Base-by-base conservation (phyloP, 1,140 invertebrate species). In the Sminthurides bifidus region DNA sequence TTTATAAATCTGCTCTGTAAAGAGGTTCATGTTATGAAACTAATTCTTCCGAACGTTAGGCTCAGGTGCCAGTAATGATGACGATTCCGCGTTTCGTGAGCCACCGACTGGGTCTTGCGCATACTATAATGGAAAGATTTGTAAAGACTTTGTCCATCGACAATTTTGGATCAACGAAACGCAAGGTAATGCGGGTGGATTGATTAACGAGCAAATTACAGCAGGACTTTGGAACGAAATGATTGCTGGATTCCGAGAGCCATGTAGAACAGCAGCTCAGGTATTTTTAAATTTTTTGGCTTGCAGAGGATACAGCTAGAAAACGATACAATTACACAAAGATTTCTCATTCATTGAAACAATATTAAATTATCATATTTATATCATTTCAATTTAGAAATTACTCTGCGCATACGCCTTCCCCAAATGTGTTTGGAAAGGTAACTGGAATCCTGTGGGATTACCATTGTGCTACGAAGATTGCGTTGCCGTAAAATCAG, bases 371-470 rank as follows among this genome's bases (percentile, higher is more conserved):
- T 30, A 21, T 19, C 17, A 51, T 23, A 27, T 27, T 17, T 21
- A 48, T 29, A 30, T 49, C 40, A 12, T 12, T 57, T 38, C 5
- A 24, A 33, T 70, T 8, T 61, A 83, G 79, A 85, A 84, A 79
- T 75, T 94, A 66, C 73, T 95, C 14, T 95, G 92, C 71, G 77
- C 84, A 45, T 92, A 90, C 74, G 89, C 89, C 14, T 94, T 93
- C 74, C 91, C 91, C 3, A 80, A 85, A 67, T 95, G 92, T 68
- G 73, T 79, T 37, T 68, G 81, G 63, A 76, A 77, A 61, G 76
- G 78, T 52, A 73, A 70, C 14, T 63, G 70, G 15, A 45, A 61
- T 40, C 65, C 76, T 40, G 65, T 71, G 15, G 72, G 71, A 26
- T 70, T 89, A 54, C 85, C 86, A 17, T 70, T 91, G 12, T 94